Evolutionary conservation across 2,888 invertebrate species (phyloP), one percentile per base, ranked within the genome.

Genomic region (Leuctra nigra): DNA sequence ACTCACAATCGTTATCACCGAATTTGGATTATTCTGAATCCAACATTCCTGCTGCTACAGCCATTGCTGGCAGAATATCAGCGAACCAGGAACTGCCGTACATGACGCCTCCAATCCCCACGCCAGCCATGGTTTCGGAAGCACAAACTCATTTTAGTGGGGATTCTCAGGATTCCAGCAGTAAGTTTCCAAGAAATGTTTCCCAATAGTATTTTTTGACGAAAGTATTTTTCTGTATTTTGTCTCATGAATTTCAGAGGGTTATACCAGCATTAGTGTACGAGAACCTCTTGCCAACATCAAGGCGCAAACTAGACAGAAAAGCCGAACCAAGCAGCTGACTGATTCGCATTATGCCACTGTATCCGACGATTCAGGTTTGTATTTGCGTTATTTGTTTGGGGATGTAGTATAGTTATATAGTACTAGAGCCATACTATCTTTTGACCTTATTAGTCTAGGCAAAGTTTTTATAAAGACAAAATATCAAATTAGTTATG

Each of bases 231-330:
- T n/a, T n/a, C n/a, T n/a, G n/a, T n/a, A n/a, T n/a, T n/a, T n/a
- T n/a, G n/a, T n/a, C n/a, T n/a, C n/a, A n/a, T n/a, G n/a, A n/a
- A n/a, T n/a, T n/a, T n/a, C 73, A 90, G 91, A 91, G 77, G 92
- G 92, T 46, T 93, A 93, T 70, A 92, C 92, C 0, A 91, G 91
- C 68, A 92, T 92, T 64, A 92, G 91, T 62, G 93, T 93, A 1
- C 78, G 92, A 16, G 92, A 92, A 70, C 93, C 93, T 1, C 73
- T 93, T 60, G 89, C 91, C 2, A 84, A 84, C 68, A 83, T 87
- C 61, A 80, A 86, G 63, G 84, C 83, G 50, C 82, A 83, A 69
- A 83, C 83, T 0, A 70, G 72, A 69, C 58, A 52, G 29, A 39
- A 29, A 73, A 74, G 58, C 68, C 77, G 64, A 68, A 69, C 56